Base-by-base conservation (phyloP, 2,888 invertebrate genomes). In the Caenorhabditis sinica region DNA sequence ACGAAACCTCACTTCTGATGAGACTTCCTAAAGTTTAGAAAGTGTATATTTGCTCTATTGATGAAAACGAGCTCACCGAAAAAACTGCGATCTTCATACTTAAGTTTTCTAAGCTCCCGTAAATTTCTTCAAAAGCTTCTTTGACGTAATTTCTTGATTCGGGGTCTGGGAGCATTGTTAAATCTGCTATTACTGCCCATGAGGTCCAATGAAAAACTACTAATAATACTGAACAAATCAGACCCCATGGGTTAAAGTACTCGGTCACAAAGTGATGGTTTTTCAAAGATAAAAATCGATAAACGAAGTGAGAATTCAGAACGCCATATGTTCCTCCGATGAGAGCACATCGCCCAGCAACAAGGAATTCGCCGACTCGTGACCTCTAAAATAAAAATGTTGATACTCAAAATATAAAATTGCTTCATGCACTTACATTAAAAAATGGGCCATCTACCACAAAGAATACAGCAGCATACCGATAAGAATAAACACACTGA, bases 371-470 rank as follows among this genome's bases (percentile, higher is more conserved):
- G 5, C n/a, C 23, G 15, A n/a, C 5, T 28, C n/a, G 15, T 2
- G 66, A 49, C 30, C 15, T 63, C 43, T 61, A 15, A 60, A 60
- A 33, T 13, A 53, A 23, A n/a, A 49, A 49, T 49, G 5, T 17
- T 45, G 1, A 15, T 15, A 45, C 20, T 63, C 4, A 1, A 45
- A 45, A 45, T 5, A 45, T 45, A 13, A 25, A 11, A 49, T n/a
- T 20, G 11, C 13, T 30, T 36, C 28, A 13, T 8, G 20, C n/a
- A 36, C 23, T 63, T 25, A 43, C 49, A 23, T 30, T 36, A 9
- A 17, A 23, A 53, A 83, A 77, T 1, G 66, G 61, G 8, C 82
- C 77, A 20, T 53, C 82, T 0, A 63, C 30, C 1, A 53, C 33
- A 40, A 53, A 83, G 15, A 83, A 49, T 0, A 68, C 23, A 15